Evolutionary conservation across 2,888 invertebrate genomes (phyloP), one percentile per base, ranked within the genome.

Genomic region (Sepioteuthis lessoniana): DNA sequence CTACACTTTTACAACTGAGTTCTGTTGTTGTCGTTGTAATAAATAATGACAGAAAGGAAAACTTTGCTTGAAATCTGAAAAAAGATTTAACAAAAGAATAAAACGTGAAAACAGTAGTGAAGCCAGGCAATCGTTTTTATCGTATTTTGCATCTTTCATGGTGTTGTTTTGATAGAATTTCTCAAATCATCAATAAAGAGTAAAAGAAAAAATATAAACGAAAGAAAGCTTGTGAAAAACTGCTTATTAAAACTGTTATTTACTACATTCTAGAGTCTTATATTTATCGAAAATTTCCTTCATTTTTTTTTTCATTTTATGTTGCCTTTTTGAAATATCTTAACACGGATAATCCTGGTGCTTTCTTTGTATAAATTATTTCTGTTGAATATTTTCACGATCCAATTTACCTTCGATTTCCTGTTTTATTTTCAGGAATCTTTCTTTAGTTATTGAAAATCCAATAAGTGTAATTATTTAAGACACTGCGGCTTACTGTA

Each of bases 401-500:
- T 76, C 76, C 76, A 35, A 76, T 76, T 76, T 76, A 35, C n/a
- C n/a, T 16, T 35, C n/a, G n/a, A 76, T 76, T 35, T 16, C 4
- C 16, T n/a, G n/a, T 35, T 76, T 76, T 76, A 76, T 76, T 76
- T 76, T 76, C 76, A 2, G n/a, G 2, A 76, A 35, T 16, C 8
- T 35, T 76, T 76, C 35, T 76, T 76, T n/a, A 76, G n/a, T 76
- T 76, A 76, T 35, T 76, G n/a, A n/a, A 35, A 76, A 76, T 35
- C 76, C 76, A 76, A 76, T 76, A 76, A 76, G 76, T 76, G 8
- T 35, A 76, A 76, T 76, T 76, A 76, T 76, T 76, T 35, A 76
- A 76, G 76, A 35, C 76, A 76, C n/a, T n/a, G 76, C 76, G n/a
- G 76, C 76, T n/a, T 76, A 76, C 76, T 76, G 76, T n/a, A n/a